Conservation (phyloP, 2,888 invertebrate species). For the Drosophila phalerata region DNA sequence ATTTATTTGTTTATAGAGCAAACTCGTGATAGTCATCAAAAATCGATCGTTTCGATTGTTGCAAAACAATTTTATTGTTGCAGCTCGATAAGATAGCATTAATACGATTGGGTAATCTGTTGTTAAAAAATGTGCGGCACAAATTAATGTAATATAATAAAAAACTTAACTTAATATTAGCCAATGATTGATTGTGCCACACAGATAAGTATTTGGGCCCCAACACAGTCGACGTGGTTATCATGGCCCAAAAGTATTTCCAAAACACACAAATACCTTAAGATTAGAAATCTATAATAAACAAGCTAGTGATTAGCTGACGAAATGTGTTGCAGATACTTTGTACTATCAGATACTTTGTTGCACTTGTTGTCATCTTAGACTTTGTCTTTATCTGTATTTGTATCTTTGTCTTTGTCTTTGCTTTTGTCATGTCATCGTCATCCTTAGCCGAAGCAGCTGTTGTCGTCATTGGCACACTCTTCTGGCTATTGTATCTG, state of each 20-base stretch:
- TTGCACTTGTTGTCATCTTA: constrained; percentile 13
- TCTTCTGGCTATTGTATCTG: constrained; percentile 63
- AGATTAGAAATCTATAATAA: constrained; percentile 34
- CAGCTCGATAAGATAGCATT: constrained; percentile 65
- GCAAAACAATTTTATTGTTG: constrained; percentile 40
- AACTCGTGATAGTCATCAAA: constrained; percentile 66
- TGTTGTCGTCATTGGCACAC: constrained; percentile 59
- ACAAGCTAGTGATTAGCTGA: constrained; percentile 9
- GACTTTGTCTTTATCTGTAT: background rate
- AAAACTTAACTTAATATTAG: constrained; percentile 38
- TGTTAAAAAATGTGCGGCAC: constrained; percentile 17
- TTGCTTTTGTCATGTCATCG: constrained; percentile 37
- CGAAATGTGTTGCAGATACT: constrained; percentile 16
- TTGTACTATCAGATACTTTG: constrained; percentile 38
- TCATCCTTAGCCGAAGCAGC: constrained; percentile 49
- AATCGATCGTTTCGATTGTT: constrained; percentile 62
- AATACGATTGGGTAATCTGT: constrained; percentile 54
- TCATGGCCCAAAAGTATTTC: constrained; percentile 43
- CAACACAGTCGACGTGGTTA: constrained; percentile 13
- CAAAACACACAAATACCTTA: constrained; percentile 16
- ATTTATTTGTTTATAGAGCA: constrained; percentile 44
- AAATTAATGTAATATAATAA: constrained; percentile 63
- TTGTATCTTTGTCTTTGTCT: constrained; percentile 4
- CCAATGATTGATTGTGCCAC: constrained; percentile 44
- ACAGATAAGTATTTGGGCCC: constrained; percentile 8